Evolutionary conservation across 2,888 invertebrate genomes (phyloP), one percentile per base, ranked within the genome.

Genomic region (Nomada hirtipes): DNA sequence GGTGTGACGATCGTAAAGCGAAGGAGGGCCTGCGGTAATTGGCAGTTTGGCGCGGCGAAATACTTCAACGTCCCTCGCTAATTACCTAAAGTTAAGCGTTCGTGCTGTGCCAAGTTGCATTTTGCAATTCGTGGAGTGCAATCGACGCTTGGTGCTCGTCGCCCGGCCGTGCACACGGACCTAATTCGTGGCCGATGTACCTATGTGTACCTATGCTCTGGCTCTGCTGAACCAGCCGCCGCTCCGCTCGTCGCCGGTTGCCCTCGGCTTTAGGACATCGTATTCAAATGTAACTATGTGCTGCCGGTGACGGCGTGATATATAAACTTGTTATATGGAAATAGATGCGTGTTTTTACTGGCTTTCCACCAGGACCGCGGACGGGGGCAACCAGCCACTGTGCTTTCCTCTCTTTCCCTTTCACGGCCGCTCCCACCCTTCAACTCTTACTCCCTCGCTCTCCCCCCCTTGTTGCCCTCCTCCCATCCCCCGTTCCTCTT

Each of bases 301-400:
- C 92, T 93, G 93, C 89, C 90, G 88, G 89, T 93, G 93, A 93
- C 93, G 91, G 90, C 89, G 91, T 92, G 92, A 93, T 93, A 92
- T 92, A 92, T 93, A 93, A 93, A 93, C 92, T 92, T 93, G 93
- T 93, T 93, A 92, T 93, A 92, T 93, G 93, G 93, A 93, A 93
- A 93, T 93, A 90, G 93, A 93, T 93, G 93, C 93, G 89, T 92
- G 93, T 93, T 93, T 93, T 93, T 93, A 92, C 92, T 86, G 89
- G 92, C 89, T 90, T 89, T 89, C 90, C 89, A 86, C 86, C 89
- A 86, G 87, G 85, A 84, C 86, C 88, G 77, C 79, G 86, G 82
- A 71, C 78, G 79, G 84, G 65, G 75, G 60, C 67, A 57, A 47
- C 53, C 47, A 20, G 36, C 4, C 52, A 1, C n/a, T 2, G 26